Percentiles rank a stretch among this genome's conserved stretches.
Evolutionary conservation across 2,888 invertebrate species (phyloP).

Genomic region (Cataglyphis rosenhaueri): DNA sequence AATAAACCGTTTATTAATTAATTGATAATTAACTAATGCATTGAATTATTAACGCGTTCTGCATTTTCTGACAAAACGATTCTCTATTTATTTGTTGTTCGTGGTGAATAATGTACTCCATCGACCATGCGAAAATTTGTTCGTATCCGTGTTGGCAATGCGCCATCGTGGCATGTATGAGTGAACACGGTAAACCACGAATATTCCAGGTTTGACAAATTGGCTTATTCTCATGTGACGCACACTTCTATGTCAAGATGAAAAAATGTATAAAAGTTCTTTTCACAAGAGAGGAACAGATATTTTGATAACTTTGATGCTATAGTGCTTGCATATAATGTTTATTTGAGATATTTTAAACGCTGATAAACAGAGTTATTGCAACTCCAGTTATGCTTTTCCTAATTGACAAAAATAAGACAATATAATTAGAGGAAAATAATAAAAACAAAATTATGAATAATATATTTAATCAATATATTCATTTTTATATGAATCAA

Average conservation of each 20-base stretch:
- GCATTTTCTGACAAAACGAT: neutral
- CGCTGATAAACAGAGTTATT: neutral
- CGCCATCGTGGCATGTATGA: neutral
- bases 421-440: neutral
- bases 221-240: neutral
- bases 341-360: neutral
- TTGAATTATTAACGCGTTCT: neutral
- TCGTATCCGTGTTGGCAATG: neutral
- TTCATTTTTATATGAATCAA: no score
- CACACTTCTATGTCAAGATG: neutral
- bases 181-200: neutral
- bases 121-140: constrained; percentile 8
- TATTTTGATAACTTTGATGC: neutral
- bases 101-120: constrained; percentile 6
- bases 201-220: constrained; percentile 23
- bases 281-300: neutral
- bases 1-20: constrained; percentile 2
- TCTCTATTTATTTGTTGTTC: constrained; percentile 16
- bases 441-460: neutral
- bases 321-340: neutral
- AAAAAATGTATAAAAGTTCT: neutral
- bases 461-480: no score
- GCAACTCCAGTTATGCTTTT: neutral
- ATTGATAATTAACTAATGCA: neutral
- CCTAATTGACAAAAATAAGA: neutral